Base-by-base conservation (phyloP, 2,113 vertebrate species). In the Eulemur rufifrons region DNA sequence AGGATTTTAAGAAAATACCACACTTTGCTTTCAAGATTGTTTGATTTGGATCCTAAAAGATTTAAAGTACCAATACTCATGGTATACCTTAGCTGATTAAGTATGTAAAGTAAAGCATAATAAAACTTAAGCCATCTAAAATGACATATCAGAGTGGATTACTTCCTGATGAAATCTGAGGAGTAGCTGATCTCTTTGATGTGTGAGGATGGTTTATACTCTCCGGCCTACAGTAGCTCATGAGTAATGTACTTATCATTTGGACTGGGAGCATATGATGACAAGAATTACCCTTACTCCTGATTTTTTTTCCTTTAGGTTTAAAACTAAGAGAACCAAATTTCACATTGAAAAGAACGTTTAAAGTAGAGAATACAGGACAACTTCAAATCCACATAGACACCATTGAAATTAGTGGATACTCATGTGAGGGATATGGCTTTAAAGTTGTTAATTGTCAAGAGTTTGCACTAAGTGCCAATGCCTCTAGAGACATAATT, bases 381-480 rank as follows among this genome's bases (percentile, higher is more conserved):
- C 98, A 99, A 96, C 99, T 99, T 95, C 99, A 99, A 18, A 99
- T 99, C 96, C 99, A 98, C 87, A 98, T 99, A 98, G 99, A 98
- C 94, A 98, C 99, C 0, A 99, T 99, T 94, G 99, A 99, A 98
- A 99, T 99, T 98, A 99, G 99, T 96, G 99, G 99, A 56, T 99
- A 99, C 50, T 94, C 98, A 0, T 99, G 99, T 95, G 99, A 99
- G 98, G 99, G 99, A 97, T 99, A 99, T 56, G 99, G 99, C 98
- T 99, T 99, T 98, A 99, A 99, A 99, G 99, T 99, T 98, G 98
- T 99, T 98, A 99, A 99, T 98, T 99, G 99, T 98, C 99, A 99
- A 69, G 99, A 99, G 97, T 99, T 99, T 99, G 96, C 98, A 98
- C 99, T 99, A 93, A 99, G 99, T 97, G 99, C 99, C 98, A 99